Conservation (phyloP, 2,888 invertebrate species). For the Lithophane leautieri region DNA sequence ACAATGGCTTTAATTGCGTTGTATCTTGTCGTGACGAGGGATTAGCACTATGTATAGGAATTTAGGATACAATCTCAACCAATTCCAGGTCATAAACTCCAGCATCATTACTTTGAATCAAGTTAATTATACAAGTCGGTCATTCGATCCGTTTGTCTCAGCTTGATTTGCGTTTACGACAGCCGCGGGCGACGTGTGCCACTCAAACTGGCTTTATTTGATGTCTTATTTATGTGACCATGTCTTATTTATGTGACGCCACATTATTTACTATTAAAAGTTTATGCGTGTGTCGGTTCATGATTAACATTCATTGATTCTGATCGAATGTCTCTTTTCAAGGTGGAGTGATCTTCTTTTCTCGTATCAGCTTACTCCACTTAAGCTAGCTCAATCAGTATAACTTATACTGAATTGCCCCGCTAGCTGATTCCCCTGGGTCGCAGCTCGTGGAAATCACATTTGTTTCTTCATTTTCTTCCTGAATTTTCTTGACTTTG, state of each 20-base stretch:
- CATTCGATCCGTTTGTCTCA: slow-evolving; percentile 45
- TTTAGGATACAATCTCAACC: neutral
- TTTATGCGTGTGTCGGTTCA: slow-evolving; percentile 37
- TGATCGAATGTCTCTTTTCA: slow-evolving; percentile 38
- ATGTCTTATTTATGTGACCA: slow-evolving; percentile 75
- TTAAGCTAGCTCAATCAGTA: neutral
- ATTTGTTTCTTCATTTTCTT: neutral
- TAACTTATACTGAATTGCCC: neutral
- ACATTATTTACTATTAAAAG: slow-evolving; percentile 62
- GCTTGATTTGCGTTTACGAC: slow-evolving; percentile 77
- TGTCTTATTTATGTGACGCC: slow-evolving; percentile 70
- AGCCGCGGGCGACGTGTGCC: slow-evolving; percentile 69
- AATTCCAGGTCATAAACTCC: slow-evolving; percentile 21
- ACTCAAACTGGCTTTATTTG: slow-evolving; percentile 68
- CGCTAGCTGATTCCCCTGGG: no score
- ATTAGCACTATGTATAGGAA: neutral
- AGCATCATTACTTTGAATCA: slow-evolving; percentile 23
- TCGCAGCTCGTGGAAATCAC: neutral
- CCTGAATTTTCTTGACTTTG: neutral
- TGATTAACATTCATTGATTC: slow-evolving; percentile 62
- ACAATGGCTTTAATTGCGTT: neutral
- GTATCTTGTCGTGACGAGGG: neutral
- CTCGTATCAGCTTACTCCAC: neutral
- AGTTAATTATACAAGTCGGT: slow-evolving; percentile 50
- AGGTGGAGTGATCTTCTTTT: neutral